Base-by-base conservation (phyloP, 2,113 vertebrate species). In the Cygnus buccinator region DNA sequence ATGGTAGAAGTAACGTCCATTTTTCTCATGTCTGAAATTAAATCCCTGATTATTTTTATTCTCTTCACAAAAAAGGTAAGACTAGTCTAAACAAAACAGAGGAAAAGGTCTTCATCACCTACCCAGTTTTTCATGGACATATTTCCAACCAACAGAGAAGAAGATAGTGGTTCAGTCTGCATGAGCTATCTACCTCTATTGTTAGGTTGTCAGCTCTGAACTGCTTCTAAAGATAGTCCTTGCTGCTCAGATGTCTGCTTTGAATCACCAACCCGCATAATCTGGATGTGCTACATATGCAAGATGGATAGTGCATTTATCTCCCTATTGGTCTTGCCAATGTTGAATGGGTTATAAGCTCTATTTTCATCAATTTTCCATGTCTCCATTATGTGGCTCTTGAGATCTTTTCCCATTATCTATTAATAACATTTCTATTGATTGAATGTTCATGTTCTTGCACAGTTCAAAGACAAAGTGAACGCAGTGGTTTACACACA, bases 381-480 rank as follows among this genome's bases (percentile, higher is more conserved):
- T 18, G 19, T 50, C 54, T 92, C 70, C 71, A 59, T 95, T 92
- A 89, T 22, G 80, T 85, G 81, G 44, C 54, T 92, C 71, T 85
- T 43, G 63, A 96, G 74, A 92, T 89, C 25, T 77, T 81, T 41
- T 33, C 66, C 44, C 52, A 13, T 87, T 82, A 76, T 79, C 87
- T 91, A 94, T 93, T 90, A 93, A 93, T 95, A 93, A 82, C 28
- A 16, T 63, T 93, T 79, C 31, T 91, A 82, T 82, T 76, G 89
- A 94, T 80, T 8, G 9, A 80, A 58, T 44, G 31, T 62, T 87
- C 62, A 13, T 43, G 70, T 76, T 93, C 57, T 58, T 87, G 77
- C 31, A 33, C 74, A 76, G 70, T 79, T 93, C 79, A 68, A 87
- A 87, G 88, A 79, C 58, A 84, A 94, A 92, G 83, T 23, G 33